Evolutionary conservation across 2,797 vertebrate species (phyloP), one percentile per base, ranked within the genome.

Genomic region (Pygocentrus nattereri): DNA sequence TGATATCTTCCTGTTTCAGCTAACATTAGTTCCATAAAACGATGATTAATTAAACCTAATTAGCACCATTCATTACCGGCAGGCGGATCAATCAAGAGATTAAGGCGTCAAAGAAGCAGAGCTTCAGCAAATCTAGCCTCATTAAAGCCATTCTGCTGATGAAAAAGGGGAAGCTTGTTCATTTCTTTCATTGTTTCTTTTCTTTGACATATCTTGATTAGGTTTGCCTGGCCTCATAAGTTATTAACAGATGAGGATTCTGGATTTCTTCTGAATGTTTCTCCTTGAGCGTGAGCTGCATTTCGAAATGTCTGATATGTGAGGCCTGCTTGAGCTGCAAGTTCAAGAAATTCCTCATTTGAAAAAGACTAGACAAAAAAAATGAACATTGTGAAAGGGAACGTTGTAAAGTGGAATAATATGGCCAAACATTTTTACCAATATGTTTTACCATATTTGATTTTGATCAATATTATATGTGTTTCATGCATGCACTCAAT

Each of bases 81-180:
- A 71, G 41, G 25, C 41, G 65, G 47, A 25, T 74, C 27, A 54
- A 64, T 65, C 19, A 13, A 59, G 50, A 79, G 38, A 79, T 82
- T 10, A 23, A 76, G 72, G 72, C 38, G 38, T 30, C 21, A 75
- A 44, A 18, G 75, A 64, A 75, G n/a, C 8, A 67, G 65, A 41
- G 47, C 16, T 75, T 12, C 6, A 4, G 54, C 27, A 30, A 71
- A 76, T 44, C 12, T 64, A 23, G 49, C 68, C 58, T 77, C 58
- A 77, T 82, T 77, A 50, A 71, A 75, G n/a, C 12, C 62, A 50
- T 75, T 75, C 25, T 67, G 34, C 5, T 27, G 0, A 2, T 1
- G 4, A 19, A 18, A 31, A 74, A 2, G 7, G 49, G 7, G 23
- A 52, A 21, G 18, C 31, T 23, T 13, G 25, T 19, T n/a, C 15